A percentile compares a stretch with the other conserved stretches of the same genome.
These are phyloP conservation scores for Periophthalmodon schlosseri DNA, from an alignment of 2,113 vertebrate species.

Conservation along the genomic window DNA sequence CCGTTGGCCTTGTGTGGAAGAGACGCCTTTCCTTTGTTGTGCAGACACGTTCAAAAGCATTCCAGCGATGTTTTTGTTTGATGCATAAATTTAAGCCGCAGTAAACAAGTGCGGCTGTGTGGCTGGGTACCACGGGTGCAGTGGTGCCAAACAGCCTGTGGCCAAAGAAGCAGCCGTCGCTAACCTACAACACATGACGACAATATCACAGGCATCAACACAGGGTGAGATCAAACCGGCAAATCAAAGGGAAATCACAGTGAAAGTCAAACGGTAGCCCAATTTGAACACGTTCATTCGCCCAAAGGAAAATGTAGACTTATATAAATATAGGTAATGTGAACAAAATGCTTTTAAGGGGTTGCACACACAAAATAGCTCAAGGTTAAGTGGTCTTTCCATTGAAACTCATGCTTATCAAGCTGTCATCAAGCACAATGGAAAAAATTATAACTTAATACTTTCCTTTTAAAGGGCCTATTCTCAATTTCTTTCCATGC, in stretches of 20 bases:
- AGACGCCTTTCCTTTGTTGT: slow-evolving; percentile 48
- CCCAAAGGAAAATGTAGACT: background rate
- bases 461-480: no score
- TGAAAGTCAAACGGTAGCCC: slow-evolving; percentile 6
- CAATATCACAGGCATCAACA: background rate
- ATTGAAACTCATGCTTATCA: no score
- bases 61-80: slow-evolving; percentile 58
- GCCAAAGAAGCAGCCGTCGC: slow-evolving; percentile 4
- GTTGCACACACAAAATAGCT: no score
- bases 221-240: background rate
- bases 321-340: background rate
- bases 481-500: no score
- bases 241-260: slow-evolving; percentile 8
- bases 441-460: no score
- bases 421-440: no score
- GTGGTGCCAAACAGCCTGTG: slow-evolving; percentile 29
- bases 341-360: background rate
- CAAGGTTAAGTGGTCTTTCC: no score
- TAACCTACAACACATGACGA: slow-evolving; percentile 6
- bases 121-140: slow-evolving; percentile 4
- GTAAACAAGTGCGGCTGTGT: slow-evolving; percentile 48
- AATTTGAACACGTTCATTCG: background rate
- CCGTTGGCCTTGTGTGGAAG: slow-evolving; percentile 26
- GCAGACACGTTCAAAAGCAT: slow-evolving; percentile 68
- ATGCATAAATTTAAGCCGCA: slow-evolving; percentile 46